Evolutionary conservation across 2,113 vertebrate genomes (phyloP).

Genomic region (Ctenodactylus gundi): DNA sequence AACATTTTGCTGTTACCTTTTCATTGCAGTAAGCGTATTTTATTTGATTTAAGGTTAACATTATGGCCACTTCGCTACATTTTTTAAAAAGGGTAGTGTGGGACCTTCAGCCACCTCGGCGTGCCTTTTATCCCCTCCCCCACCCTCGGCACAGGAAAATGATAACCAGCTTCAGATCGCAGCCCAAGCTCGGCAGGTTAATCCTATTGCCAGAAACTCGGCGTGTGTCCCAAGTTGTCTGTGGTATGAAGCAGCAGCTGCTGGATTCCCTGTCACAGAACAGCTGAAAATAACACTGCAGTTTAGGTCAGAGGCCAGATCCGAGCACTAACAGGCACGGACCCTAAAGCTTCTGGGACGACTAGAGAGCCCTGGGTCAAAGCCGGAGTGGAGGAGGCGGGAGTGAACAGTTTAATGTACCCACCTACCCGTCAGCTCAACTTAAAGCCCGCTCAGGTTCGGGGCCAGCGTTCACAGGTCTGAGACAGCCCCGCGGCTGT

Average conservation of each 20-base stretch:
- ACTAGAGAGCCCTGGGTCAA: neutral
- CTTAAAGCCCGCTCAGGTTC: constrained; percentile 3
- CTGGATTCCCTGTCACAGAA: constrained; percentile 79
- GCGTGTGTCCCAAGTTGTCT: constrained; percentile 73
- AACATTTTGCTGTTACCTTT: neutral
- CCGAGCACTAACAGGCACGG: constrained; percentile 64
- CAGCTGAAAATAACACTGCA: constrained; percentile 88
- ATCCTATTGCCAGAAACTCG: constrained; percentile 75
- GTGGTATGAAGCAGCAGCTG: constrained; percentile 83
- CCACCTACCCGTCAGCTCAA: neutral
- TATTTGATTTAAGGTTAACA: neutral
- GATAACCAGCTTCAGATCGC: constrained; percentile 35
- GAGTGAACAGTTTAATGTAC: constrained; percentile 46
- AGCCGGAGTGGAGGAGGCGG: neutral
- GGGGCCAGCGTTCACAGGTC: neutral
- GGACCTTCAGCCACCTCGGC: neutral
- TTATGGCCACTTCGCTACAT: neutral
- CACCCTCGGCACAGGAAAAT: constrained; percentile 17
- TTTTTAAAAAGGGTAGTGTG: neutral
- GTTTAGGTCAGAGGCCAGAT: constrained; percentile 73
- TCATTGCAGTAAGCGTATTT: neutral
- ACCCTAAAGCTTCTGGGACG: constrained; percentile 27
- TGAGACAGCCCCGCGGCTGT: neutral
- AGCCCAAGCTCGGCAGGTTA: constrained; percentile 51
- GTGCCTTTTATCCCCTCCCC: neutral